A percentile compares a stretch with the other conserved stretches of the same genome.
phyloP scores from a whole-genome alignment of 2,888 invertebrate species.

The Teinopalpus imperialis region DNA sequence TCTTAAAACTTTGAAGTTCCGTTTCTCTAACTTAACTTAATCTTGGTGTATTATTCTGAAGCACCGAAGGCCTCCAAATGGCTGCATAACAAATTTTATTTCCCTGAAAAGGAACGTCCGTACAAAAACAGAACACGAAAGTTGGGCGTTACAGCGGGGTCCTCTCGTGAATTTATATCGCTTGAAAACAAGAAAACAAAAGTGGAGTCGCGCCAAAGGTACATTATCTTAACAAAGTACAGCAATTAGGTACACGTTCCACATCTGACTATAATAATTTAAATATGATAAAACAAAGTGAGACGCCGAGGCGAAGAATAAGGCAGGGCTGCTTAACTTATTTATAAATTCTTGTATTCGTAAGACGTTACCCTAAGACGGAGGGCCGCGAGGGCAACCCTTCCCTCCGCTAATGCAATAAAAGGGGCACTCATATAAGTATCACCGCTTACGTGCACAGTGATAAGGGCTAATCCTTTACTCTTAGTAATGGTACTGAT shows the following conservation, averaged over 20 bases:
- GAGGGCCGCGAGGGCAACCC: conserved; percentile 59
- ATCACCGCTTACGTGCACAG: conserved; percentile 70
- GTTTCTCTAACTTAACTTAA: conserved; percentile 17
- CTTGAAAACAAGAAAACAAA: conserved; percentile 78
- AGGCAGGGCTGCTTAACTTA: conserved; percentile 75
- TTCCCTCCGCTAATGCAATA: conserved; percentile 77
- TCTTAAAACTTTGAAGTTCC: conserved; percentile 14
- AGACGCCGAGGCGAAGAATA: conserved; percentile 70
- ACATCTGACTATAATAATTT: conserved; percentile 82
- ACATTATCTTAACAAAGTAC: conserved; percentile 83
- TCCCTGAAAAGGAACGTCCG: conserved; percentile 61
- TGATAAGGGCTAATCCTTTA: conserved; percentile 76
- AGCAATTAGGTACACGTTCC: conserved; percentile 82
- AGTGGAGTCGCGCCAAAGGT: conserved; percentile 80
- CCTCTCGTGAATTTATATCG: conserved; percentile 76
- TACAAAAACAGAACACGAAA: conserved; percentile 75
- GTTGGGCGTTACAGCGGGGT: conserved; percentile 68
- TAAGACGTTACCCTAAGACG: conserved; percentile 50
- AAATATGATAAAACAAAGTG: conserved; percentile 82
- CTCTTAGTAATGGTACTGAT: conserved; percentile 54
- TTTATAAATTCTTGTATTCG: conserved; percentile 73
- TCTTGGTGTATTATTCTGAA: conserved; percentile 27
- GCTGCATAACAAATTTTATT: conserved; percentile 72
- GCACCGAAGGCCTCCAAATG: conserved; percentile 37
- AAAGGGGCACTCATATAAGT: conserved; percentile 80